A percentile compares a stretch with the other conserved stretches of the same genome.
phyloP scores from a whole-genome alignment of 2,888 invertebrate species.

The Cetonia aurata region DNA sequence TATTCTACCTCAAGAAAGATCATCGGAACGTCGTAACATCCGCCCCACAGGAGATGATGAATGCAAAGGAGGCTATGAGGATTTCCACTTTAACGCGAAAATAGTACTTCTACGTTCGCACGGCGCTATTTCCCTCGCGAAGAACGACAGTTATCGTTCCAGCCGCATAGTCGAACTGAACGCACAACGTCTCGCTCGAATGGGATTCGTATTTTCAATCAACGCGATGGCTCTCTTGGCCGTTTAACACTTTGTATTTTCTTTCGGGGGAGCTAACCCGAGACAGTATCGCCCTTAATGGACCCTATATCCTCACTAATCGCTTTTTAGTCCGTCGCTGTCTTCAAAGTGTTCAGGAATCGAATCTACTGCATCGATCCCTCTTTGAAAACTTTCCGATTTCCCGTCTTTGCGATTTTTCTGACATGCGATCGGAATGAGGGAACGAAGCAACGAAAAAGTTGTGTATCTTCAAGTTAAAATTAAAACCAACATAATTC shows the following conservation, averaged over 20 bases:
- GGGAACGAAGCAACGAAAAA: neutral
- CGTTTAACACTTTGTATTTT: constrained; percentile 38
- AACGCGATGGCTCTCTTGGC: constrained; percentile 23
- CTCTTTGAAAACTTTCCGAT: constrained; percentile 26
- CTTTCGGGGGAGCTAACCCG: constrained; percentile 2
- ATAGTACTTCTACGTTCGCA: neutral
- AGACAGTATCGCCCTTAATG: constrained; percentile 30
- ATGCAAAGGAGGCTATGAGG: constrained; percentile 35
- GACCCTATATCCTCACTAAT: constrained; percentile 40
- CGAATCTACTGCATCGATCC: constrained; percentile 14
- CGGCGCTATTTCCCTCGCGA: constrained; percentile 14
- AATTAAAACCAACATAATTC: constrained; percentile 6
- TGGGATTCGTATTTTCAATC: constrained; percentile 34
- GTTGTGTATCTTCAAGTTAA: neutral
- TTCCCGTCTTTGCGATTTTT: constrained; percentile 14
- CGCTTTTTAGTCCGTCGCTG: constrained; percentile 21
- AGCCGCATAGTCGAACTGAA: constrained; percentile 15
- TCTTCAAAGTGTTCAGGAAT: constrained; percentile 18
- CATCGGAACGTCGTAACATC: constrained; percentile 26
- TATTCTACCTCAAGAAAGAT: constrained; percentile 31
- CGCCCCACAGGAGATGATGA: constrained; percentile 30
- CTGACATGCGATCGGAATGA: constrained; percentile 8
- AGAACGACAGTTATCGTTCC: constrained; percentile 5
- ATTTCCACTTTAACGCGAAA: constrained; percentile 25
- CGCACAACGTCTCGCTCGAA: constrained; percentile 5